Base-by-base conservation (phyloP, 2,888 invertebrate genomes). In the Tenthredo distinguenda region DNA sequence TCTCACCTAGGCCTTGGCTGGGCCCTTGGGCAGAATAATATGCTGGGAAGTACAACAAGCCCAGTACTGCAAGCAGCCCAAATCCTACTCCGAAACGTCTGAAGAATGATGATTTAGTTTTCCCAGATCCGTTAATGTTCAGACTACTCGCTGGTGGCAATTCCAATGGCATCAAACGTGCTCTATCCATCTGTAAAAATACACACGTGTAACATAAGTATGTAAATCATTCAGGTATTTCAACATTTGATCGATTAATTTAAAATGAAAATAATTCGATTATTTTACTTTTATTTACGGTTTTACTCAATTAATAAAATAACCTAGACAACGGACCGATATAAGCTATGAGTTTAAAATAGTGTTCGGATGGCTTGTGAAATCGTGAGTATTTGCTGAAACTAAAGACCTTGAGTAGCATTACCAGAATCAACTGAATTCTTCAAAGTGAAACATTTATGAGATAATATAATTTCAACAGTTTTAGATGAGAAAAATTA, bases 21-120 rank as follows among this genome's bases (percentile, higher is more conserved):
- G 93, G 91, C 76, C 91, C 91, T 88, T 93, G 93, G 62, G 90
- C 93, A 81, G 92, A 93, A 88, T 93, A 93, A 86, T 93, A 93
- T 74, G 93, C 93, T 86, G 93, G 93, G 79, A 93, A 91, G 88
- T 93, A 93, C 7, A 93, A 89, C 84, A 93, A 87, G 83, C 92
- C 93, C 76, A 93, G 87, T 83, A 91, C 89, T 85, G 91, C 91
- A 77, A 93, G 87, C 82, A 93, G 88, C 65, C 92, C 90, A 88
- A 92, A 93, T 87, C 92, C 91, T 86, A 93, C 84, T 68, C 90
- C 91, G 81, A 93, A 87, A 86, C 93, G 90, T 85, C 90, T 90
- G 34, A 92, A 86, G 87, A 93, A 93, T n/a, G 93, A 91, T 88
- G 91, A 87, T 86, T 90, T 92, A 84, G 90, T 91, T 87, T 91